Evolutionary conservation across 2,113 vertebrate species (phyloP).

Genomic region (Neogobius melanostomus): DNA sequence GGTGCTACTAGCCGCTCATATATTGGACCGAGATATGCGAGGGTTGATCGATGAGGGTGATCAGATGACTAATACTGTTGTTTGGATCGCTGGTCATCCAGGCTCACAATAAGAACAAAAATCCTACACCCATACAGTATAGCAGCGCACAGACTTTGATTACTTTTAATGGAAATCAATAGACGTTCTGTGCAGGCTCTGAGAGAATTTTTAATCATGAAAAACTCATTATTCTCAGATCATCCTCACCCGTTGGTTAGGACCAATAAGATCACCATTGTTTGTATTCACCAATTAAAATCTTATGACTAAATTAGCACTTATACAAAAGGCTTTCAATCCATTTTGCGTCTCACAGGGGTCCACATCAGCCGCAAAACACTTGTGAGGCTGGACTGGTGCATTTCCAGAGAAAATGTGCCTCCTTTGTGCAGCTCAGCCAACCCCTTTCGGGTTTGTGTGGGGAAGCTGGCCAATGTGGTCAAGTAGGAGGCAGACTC

Average conservation of each 20-base stretch:
- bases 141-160: constrained; percentile 74
- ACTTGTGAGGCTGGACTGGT: too few species aligned
- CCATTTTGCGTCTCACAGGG: too few species aligned
- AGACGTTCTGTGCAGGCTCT: constrained; percentile 63
- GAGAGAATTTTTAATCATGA: constrained; percentile 74
- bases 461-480: too few species aligned
- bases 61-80: constrained; percentile 46
- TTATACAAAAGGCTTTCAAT: too few species aligned
- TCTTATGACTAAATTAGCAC: too few species aligned
- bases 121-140: constrained; percentile 47
- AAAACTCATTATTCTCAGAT: constrained; percentile 72
- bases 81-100: constrained; percentile 57
- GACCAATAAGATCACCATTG: constrained; percentile 33
- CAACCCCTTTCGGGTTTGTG: too few species aligned
- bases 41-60: constrained; percentile 60
- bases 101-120: constrained; percentile 50
- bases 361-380: too few species aligned
- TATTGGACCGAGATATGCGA: constrained; percentile 20
- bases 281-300: constrained; percentile 27
- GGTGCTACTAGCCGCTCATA: constrained; percentile 46
- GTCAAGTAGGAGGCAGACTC: too few species aligned
- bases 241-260: constrained; percentile 2
- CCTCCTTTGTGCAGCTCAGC: too few species aligned
- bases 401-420: too few species aligned
- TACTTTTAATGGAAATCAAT: constrained; percentile 84